Evolutionary conservation across 2,113 vertebrate species (phyloP), one percentile per base, ranked within the genome.

Genomic region (Rhea pennata): DNA sequence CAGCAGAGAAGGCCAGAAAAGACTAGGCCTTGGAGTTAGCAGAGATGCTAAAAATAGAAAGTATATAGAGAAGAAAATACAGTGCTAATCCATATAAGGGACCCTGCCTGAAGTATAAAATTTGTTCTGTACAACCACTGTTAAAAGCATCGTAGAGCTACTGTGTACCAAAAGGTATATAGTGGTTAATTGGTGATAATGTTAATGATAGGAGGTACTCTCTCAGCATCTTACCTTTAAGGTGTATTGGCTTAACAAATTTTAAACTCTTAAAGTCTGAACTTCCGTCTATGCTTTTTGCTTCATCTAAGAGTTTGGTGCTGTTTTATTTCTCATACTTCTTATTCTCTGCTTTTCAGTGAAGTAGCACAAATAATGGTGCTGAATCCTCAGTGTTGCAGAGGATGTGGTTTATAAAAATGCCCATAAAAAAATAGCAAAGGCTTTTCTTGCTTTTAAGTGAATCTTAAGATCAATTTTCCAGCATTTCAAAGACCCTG

Each of bases 31-130:
- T 78, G 36, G 84, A 74, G 61, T 65, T 54, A 64, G 59, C 42
- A 58, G 54, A 75, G 22, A 5, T 50, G 42, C 90, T 93, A 94
- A 96, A 95, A 96, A 84, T 77, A 92, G 75, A 22, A 64, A 12
- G 14, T n/a, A 21, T 64, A 12, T 31, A 21, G 62, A 56, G 50
- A 85, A 50, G 64, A 76, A 73, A 87, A 89, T 27, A 22, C 2
- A n/a, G 27, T 73, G 20, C 48, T 72, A 10, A 75, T 48, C 65
- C 77, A 44, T 80, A 36, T 59, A 72, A 77, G 75, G 72, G 71
- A 80, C 48, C 40, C 44, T 88, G 15, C 62, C 42, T 3, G 8
- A 65, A 79, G 33, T 40, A 33, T 1, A 50, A 58, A 58, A 62
- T 74, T 80, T 50, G 50, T 87, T 73, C 71, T 15, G 12, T 75